Base-by-base conservation (phyloP, 2,113 vertebrate genomes). In the Alethe castanea region DNA sequence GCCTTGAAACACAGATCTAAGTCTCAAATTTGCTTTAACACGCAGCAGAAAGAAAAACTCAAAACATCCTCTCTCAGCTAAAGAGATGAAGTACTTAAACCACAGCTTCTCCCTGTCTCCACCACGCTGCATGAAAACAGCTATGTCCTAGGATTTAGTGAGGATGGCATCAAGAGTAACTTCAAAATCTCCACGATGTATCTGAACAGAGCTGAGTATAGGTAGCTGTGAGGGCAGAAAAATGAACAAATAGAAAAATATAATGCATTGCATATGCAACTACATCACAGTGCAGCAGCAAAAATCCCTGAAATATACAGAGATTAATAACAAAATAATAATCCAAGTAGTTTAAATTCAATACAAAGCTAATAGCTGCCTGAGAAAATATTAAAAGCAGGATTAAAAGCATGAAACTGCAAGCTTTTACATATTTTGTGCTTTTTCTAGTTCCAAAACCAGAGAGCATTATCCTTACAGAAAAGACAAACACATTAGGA, bases 1-100 rank as follows among this genome's bases (percentile, higher is more conserved):
- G 69, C 72, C 65, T 82, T 86, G 69, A 93, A 94, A 92, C 20
- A 45, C 60, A 67, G 44, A 65, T n/a, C n/a, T 60, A 91, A 96
- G 72, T n/a, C 60, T 86, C 72, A 71, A 73, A 86, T 86, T 60
- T 83, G 48, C 81, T 92, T 91, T 69, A 93, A 92, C 53, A 69
- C 31, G 85, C 64, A 86, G 74, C n/a, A 81, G 44, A 88, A 96
- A 57, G 31, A 65, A 78, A 67, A 90, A 62, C 24, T 73, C 44
- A 47, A 73, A 88, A 64, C 47, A 35, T 52, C 60, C 22, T 71
- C 70, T 86, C 67, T 81, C 83, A 82, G 61, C 59, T 91, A 26
- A 81, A 90, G 61, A 85, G n/a, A 11, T 57, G 42, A 42, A 77
- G 14, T 52, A 65, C 35, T 66, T 47, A 67, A 89, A 81, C 44